Percentiles rank a stretch among this genome's conserved stretches.
phyloP scores from a whole-genome alignment of 2,797 vertebrate genomes.

The Anguilla marmorata region DNA sequence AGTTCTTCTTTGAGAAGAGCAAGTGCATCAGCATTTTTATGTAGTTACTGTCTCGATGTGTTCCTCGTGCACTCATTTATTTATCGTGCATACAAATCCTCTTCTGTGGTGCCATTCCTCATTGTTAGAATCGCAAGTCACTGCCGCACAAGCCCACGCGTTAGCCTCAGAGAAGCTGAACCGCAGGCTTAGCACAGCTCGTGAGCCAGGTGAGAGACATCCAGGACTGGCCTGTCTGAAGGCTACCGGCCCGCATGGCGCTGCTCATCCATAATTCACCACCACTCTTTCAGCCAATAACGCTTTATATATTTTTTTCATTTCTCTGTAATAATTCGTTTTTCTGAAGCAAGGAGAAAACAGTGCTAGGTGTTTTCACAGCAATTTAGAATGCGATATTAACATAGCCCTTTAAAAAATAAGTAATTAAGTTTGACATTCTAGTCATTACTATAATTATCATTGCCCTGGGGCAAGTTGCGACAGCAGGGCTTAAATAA shows the following conservation, averaged over 20 bases:
- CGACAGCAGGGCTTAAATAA: neutral
- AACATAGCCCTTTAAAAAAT: neutral
- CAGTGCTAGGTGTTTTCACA: neutral
- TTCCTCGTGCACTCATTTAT: neutral
- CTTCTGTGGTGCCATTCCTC: neutral
- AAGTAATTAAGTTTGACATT: neutral
- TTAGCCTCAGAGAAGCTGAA: neutral
- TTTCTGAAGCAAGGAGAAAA: neutral
- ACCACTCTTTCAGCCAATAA: neutral
- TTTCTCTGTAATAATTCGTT: neutral
- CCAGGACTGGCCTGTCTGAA: neutral
- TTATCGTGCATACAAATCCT: neutral
- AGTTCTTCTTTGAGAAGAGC: neutral
- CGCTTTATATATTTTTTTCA: neutral
- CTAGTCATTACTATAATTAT: conserved; percentile 10
- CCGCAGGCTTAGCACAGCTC: neutral
- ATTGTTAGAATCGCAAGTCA: neutral
- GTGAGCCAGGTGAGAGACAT: neutral
- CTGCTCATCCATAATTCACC: conserved; percentile 29
- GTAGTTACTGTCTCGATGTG: neutral
- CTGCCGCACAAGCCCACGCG: neutral
- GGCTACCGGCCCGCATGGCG: neutral
- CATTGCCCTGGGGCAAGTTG: neutral
- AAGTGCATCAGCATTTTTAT: neutral
- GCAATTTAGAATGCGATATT: neutral